Conservation (phyloP, 2,888 invertebrate species). For the Ophioninae sp. region DNA sequence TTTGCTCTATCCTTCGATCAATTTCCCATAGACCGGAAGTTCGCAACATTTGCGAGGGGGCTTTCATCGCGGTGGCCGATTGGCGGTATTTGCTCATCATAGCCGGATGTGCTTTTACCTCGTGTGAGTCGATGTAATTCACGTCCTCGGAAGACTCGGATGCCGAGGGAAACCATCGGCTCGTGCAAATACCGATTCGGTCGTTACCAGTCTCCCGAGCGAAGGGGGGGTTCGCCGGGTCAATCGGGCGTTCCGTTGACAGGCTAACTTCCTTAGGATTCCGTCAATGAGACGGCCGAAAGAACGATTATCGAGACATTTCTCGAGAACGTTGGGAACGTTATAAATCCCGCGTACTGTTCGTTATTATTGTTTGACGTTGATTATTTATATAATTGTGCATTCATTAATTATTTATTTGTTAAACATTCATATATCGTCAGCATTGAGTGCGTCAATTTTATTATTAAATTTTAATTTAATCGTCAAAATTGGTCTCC, state of each 20-base stretch:
- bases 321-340: too few relatives aligned
- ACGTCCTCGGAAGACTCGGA: not conserved
- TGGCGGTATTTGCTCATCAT: not conserved
- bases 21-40: conserved; percentile 61
- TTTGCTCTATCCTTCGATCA: conserved; percentile 53
- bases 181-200: not conserved
- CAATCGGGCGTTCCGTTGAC: not conserved
- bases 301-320: too few relatives aligned
- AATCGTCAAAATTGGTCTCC: too few relatives aligned
- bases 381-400: too few relatives aligned
- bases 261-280: not conserved
- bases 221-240: not conserved
- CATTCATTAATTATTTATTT: too few relatives aligned
- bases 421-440: too few relatives aligned
- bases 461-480: too few relatives aligned
- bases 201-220: not conserved
- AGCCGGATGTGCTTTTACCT: not conserved
- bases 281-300: not conserved
- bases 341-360: too few relatives aligned
- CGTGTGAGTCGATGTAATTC: not conserved
- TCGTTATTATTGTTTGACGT: too few relatives aligned
- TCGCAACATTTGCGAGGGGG: conserved; percentile 61
- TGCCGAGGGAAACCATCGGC: not conserved
- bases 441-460: too few relatives aligned
- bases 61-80: conserved; percentile 13